Evolutionary conservation across 64 coral and sea anemone genomes (phyloP).

Genomic region (Anthopleura sola): DNA sequence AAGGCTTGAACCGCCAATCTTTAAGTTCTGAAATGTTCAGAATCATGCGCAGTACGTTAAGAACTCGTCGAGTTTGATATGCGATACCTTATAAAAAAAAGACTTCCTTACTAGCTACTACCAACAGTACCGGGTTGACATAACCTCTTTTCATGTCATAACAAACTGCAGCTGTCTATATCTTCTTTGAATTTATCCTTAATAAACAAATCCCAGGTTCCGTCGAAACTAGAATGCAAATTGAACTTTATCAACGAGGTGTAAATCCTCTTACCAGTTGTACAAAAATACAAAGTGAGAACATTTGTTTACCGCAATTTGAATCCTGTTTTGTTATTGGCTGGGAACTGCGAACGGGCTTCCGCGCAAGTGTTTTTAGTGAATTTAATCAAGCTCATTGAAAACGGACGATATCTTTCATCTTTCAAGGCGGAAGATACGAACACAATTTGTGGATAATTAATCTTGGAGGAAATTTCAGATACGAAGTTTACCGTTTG

Average conservation of each 20-base stretch:
- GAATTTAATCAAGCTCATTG: background rate
- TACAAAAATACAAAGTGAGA: background rate
- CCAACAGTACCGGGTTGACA: background rate
- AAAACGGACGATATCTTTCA: background rate
- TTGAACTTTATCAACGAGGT: background rate
- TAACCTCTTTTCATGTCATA: background rate
- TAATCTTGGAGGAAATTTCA: background rate
- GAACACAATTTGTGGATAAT: background rate
- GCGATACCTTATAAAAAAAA: background rate
- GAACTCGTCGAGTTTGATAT: background rate
- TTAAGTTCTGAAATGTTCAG: background rate
- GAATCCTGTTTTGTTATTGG: background rate
- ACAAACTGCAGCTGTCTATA: background rate
- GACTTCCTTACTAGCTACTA: background rate
- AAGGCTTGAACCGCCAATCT: background rate
- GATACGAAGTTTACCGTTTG: too few species aligned
- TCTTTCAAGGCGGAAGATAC: background rate
- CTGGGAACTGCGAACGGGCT: background rate
- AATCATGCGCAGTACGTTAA: background rate
- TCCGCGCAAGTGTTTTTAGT: background rate
- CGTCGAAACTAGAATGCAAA: background rate
- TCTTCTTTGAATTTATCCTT: background rate
- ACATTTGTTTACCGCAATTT: background rate
- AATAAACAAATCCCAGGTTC: background rate
- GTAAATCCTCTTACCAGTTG: constrained; percentile 1